Percentiles rank a stretch among this genome's conserved stretches.
These are phyloP conservation scores for Sapayoa aenigma DNA, from an alignment of 2,113 vertebrate species.

Conservation along the genomic window DNA sequence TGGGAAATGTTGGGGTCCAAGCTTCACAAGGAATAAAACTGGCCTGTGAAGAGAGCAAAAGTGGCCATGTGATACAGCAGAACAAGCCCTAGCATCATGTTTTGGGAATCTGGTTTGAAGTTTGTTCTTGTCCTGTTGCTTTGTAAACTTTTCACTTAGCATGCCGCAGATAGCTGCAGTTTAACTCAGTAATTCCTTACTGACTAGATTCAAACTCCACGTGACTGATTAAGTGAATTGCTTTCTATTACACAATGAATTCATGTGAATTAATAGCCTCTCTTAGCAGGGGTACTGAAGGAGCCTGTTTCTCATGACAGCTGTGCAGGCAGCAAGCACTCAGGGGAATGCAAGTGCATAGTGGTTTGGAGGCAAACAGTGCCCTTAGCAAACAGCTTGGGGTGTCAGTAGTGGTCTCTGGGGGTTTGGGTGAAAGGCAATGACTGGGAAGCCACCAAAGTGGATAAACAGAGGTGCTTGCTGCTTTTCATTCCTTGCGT, in stretches of 20 bases:
- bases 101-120: neutral
- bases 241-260: neutral
- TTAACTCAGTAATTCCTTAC: neutral
- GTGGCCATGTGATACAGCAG: neutral
- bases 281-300: neutral
- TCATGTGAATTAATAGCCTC: neutral
- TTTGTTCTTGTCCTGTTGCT: neutral
- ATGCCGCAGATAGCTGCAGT: neutral
- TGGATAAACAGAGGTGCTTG: neutral
- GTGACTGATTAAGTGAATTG: slow-evolving; percentile 2
- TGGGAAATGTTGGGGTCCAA: neutral
- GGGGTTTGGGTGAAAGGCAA: neutral
- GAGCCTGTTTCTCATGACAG: neutral
- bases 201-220: neutral
- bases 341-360: neutral
- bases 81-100: neutral
- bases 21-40: neutral
- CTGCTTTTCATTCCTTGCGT: neutral
- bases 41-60: neutral
- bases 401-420: neutral
- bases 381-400: neutral
- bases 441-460: neutral
- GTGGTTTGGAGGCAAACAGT: neutral
- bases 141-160: neutral
- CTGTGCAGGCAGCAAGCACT: neutral